Base-by-base conservation (phyloP, 2,888 invertebrate species). In the Mycalesis mineus region DNA sequence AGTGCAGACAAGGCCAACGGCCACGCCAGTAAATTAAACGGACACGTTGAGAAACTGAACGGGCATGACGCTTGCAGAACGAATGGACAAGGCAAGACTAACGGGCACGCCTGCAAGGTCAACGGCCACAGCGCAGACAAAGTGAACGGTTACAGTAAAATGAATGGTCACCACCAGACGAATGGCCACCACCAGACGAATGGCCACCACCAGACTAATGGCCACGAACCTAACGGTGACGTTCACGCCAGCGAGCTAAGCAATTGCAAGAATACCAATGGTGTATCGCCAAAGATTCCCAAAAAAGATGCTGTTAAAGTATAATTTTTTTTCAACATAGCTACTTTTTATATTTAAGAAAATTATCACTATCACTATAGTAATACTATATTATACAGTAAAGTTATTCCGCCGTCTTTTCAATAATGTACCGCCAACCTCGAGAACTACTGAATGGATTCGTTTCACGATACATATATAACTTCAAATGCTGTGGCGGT, bases 281-380 rank as follows among this genome's bases (percentile, higher is more conserved):
- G 64, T 50, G 64, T 58, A 65, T 73, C 88, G 81, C 88, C 88
- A 84, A 88, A 88, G 85, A 88, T 87, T 73, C 81, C 82, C 75
- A 88, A 76, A 68, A 77, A 87, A 72, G 66, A 87, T 67, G 84
- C 88, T 71, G 78, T 88, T 70, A 88, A 88, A 75, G 87, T 78
- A 68, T 87, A 81, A 77, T 70, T 62, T 62, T 64, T 64, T 64
- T 64, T 73, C 70, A 69, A 65, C 67, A 74, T 33, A n/a, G 33
- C 15, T 74, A 68, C 56, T 49, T 59, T 36, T 57, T 66, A 61
- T 69, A 69, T 59, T 59, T 68, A 75, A 77, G 72, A 74, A 71
- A 72, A 78, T 70, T 71, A 80, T 36, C 36, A 36, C 11, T 36
- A 11, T 22, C 22, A 22, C 22, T 22, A 5, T n/a, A n/a, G n/a